Evolutionary conservation across 2,797 vertebrate species (phyloP), one percentile per base, ranked within the genome.

Genomic region (Gadopsis bispinosus): DNA sequence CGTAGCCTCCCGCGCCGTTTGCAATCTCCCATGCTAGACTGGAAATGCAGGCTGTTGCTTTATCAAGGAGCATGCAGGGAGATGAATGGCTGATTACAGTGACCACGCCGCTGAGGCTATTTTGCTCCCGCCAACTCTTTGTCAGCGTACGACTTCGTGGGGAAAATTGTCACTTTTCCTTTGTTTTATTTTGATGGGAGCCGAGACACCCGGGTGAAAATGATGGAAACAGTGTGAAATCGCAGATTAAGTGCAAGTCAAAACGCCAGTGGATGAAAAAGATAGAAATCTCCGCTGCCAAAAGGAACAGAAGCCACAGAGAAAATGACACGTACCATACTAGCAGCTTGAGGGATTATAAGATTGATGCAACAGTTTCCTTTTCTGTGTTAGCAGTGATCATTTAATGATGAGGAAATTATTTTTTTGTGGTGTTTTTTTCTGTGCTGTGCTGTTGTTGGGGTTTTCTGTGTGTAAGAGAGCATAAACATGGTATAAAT

Each of bases 211-310:
- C 22, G 0, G 56, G 65, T 48, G 80, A 67, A 88, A 85, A 77
- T 75, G 68, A 83, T 74, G 63, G 61, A 76, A 87, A 77, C 69
- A 77, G 71, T 79, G 53, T 83, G 79, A 88, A 77, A 73, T 81
- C 39, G 3, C 69, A 83, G 54, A 86, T 81, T 80, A 73, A 77
- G 43, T 43, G 50, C 13, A 12, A 81, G 69, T 83, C 33, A 50
- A 71, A 82, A 70, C 9, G 17, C 67, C 41, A 29, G 73, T 48
- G 51, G 71, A 83, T 83, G 76, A 86, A 87, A 85, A 78, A 51
- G 71, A 89, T 53, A 61, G 59, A 91, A 90, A 71, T 74, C 66
- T 68, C 75, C 1, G 45, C 86, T 70, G 65, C 55, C 75, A 81
- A 80, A 56, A 53, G 51, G 56, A 80, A 88, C 63, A 75, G 26